Evolutionary conservation across 2,113 vertebrate species (phyloP), one percentile per base, ranked within the genome.

Genomic region (Gymnobelideus leadbeateri): DNA sequence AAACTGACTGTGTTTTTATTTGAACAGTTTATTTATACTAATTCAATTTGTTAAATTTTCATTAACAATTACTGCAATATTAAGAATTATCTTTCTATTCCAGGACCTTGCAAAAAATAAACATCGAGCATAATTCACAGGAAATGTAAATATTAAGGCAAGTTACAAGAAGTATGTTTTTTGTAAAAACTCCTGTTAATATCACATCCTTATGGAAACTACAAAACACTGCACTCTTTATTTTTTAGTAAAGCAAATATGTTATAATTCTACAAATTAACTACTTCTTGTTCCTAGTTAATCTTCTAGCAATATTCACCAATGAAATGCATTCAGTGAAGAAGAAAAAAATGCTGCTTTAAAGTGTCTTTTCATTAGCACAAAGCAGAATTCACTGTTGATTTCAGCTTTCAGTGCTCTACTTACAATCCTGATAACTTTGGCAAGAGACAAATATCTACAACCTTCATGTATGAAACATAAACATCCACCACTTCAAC

Each of bases 251-350:
- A 90, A 89, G 47, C 94, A 31, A 96, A 96, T 93, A 1, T 3
- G 43, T 93, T 91, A 25, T 2, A 95, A 47, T 0, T 2, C 0
- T 54, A 95, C 95, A 16, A 92, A 7, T 37, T n/a, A 91, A 92
- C 89, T 61, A 84, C 25, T n/a, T 89, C 91, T 55, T 61, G 52
- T 46, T 95, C 43, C 55, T 93, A 97, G 24, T 16, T 96, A 94
- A 91, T 90, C n/a, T 94, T 93, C 0, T 12, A 57, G 49, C 43
- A 84, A 84, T 12, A 92, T 0, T 68, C 12, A 95, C 77, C 91
- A 90, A 11, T 50, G 53, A 96, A 94, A 28, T n/a, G 0, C 0
- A 5, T 2, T 68, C 10, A 0, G 93, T 26, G 91, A 97, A 37
- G 51, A 91, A 93, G 54, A 50, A 0, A 24, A 26, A 92, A n/a